Conservation (phyloP, 2,113 vertebrate genomes). For the Oreochromis spilurus region DNA sequence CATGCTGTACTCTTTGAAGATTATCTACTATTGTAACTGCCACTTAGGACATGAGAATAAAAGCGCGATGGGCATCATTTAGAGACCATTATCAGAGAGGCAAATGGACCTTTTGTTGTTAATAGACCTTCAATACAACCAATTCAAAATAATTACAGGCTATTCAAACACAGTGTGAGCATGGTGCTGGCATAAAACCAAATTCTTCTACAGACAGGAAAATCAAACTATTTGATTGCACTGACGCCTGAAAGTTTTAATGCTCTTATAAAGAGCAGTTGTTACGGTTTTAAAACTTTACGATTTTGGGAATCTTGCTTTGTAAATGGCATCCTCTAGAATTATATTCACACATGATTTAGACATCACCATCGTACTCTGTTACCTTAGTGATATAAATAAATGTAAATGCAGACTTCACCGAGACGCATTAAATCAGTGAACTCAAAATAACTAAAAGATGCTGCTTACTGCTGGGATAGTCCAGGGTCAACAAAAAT, state of each 20-base stretch:
- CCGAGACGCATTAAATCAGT: neutral
- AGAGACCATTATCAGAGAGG: neutral
- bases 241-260: neutral
- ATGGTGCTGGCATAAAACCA: neutral
- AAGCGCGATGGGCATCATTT: neutral
- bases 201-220: neutral
- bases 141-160: neutral
- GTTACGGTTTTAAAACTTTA: neutral
- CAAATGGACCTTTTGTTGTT: slow-evolving; percentile 1
- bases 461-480: neutral
- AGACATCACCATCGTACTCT: neutral
- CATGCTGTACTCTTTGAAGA: slow-evolving; percentile 7
- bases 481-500: neutral
- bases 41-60: neutral
- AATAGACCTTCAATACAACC: neutral
- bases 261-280: neutral
- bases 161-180: neutral
- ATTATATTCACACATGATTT: neutral
- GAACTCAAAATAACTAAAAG: neutral
- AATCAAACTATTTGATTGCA: neutral
- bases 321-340: neutral
- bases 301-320: neutral
- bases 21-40: neutral
- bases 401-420: neutral
- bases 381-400: neutral